These are phyloP conservation scores for Drosophila aldrichi DNA, from an alignment of 2,888 invertebrate genomes.

Conservation along the genomic window DNA sequence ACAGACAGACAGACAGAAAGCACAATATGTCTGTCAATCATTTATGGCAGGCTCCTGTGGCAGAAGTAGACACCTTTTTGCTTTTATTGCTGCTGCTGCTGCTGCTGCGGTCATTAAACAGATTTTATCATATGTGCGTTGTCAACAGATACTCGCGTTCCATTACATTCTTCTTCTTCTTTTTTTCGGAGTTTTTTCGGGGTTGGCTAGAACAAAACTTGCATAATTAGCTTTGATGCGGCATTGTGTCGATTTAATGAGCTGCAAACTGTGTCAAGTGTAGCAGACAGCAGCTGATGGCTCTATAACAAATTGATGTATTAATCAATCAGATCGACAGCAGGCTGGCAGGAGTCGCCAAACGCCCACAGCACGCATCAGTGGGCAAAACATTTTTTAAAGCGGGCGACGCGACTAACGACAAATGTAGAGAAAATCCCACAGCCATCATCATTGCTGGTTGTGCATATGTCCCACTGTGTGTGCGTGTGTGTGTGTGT, in stretches of 20 bases:
- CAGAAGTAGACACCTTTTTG: slow-evolving; percentile 16
- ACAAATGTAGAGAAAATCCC: slow-evolving; percentile 30
- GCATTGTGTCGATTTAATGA: slow-evolving; percentile 78
- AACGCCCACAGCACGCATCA: slow-evolving; percentile 16
- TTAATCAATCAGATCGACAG: slow-evolving; percentile 76
- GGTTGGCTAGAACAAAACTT: slow-evolving; percentile 48
- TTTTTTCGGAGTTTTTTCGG: background rate
- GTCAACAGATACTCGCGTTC: slow-evolving; percentile 32
- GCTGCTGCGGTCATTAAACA: slow-evolving; percentile 56
- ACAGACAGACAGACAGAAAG: background rate
- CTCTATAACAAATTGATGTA: slow-evolving; percentile 80
- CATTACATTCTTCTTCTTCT: too few relatives aligned
- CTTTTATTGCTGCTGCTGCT: slow-evolving; percentile 1
- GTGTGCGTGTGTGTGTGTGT: slow-evolving; percentile 14
- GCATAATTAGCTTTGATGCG: slow-evolving; percentile 79
- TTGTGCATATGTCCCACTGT: slow-evolving; percentile 35
- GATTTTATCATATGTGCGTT: slow-evolving; percentile 63
- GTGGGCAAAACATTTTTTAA: slow-evolving; percentile 53
- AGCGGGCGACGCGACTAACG: slow-evolving; percentile 53
- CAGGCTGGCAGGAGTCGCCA: slow-evolving; percentile 11
- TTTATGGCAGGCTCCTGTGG: background rate
- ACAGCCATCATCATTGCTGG: slow-evolving; percentile 11
- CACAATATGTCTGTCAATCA: slow-evolving; percentile 26
- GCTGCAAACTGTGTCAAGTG: slow-evolving; percentile 78
- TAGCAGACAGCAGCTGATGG: slow-evolving; percentile 65